A percentile compares a stretch with the other conserved stretches of the same genome.
These are phyloP conservation scores for Pionites leucogaster DNA, from an alignment of 2,113 vertebrate species.

Conservation along the genomic window DNA sequence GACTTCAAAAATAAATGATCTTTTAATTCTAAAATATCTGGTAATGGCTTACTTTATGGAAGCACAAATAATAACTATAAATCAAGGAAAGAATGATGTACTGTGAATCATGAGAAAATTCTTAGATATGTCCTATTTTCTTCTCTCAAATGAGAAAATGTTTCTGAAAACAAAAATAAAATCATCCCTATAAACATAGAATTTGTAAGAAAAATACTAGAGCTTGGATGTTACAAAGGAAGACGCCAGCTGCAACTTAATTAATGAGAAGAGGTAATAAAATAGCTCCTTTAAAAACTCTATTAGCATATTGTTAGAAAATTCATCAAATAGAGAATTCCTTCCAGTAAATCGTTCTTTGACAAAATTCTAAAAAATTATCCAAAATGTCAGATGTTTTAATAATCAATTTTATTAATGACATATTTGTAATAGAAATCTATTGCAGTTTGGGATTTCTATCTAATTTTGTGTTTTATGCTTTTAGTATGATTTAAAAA, in stretches of 20 bases:
- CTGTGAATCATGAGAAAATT: not conserved
- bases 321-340: not conserved
- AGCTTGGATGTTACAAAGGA: not conserved
- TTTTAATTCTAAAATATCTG: constrained; percentile 31
- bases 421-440: not conserved
- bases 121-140: not conserved
- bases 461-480: not conserved
- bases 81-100: not conserved
- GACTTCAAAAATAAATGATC: constrained; percentile 24
- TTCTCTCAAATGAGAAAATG: not conserved
- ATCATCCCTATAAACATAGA: not conserved
- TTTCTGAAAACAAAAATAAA: not conserved
- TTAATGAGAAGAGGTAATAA: constrained; percentile 10
- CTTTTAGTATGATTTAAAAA: not conserved
- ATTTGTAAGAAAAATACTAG: not conserved
- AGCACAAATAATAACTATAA: not conserved
- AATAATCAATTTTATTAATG: constrained; percentile 32
- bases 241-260: not conserved
- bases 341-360: constrained; percentile 25
- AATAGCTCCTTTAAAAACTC: constrained; percentile 4
- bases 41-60: constrained; percentile 6
- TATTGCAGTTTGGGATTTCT: not conserved
- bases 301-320: constrained; percentile 4
- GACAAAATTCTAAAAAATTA: not conserved
- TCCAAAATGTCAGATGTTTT: not conserved